Percentiles rank a stretch among this genome's conserved stretches.
Conservation (phyloP, 2,113 vertebrate genomes). For the Rafetus swinhoei region DNA sequence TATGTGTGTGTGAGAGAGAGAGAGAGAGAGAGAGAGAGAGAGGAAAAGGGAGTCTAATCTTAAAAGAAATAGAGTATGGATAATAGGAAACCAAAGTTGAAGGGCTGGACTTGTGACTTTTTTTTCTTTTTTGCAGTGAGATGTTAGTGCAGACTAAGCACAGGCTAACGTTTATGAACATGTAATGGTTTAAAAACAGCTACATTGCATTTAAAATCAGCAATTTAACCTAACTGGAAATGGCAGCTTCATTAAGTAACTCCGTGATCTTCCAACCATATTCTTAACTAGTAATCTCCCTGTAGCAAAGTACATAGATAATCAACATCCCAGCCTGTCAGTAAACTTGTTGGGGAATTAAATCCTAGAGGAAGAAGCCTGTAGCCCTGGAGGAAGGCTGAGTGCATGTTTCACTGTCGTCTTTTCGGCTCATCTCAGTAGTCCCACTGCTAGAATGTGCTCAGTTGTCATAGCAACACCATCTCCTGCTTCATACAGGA, state of each 20-base stretch:
- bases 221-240: slow-evolving; percentile 42
- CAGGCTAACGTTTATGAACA: slow-evolving; percentile 6
- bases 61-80: background rate
- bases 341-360: slow-evolving; percentile 80
- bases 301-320: slow-evolving; percentile 75
- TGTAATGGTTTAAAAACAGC: slow-evolving; percentile 52
- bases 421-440: slow-evolving; percentile 84
- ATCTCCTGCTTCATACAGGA: slow-evolving; percentile 87
- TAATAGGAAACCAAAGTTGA: slow-evolving; percentile 41
- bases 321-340: slow-evolving; percentile 71
- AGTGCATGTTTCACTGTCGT: slow-evolving; percentile 81
- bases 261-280: slow-evolving; percentile 67
- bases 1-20: background rate
- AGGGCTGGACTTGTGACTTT: background rate
- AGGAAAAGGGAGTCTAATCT: background rate
- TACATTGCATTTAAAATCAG: slow-evolving; percentile 51
- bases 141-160: slow-evolving; percentile 14
- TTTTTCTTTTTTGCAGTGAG: background rate
- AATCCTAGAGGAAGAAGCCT: slow-evolving; percentile 79
- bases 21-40: background rate
- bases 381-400: slow-evolving; percentile 79
- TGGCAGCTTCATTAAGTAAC: slow-evolving; percentile 74
- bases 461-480: slow-evolving; percentile 88
- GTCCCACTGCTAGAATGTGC: slow-evolving; percentile 87
- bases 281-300: slow-evolving; percentile 72